phyloP scores from a whole-genome alignment of 2,113 vertebrate species.

The Glaucidium brasilianum region DNA sequence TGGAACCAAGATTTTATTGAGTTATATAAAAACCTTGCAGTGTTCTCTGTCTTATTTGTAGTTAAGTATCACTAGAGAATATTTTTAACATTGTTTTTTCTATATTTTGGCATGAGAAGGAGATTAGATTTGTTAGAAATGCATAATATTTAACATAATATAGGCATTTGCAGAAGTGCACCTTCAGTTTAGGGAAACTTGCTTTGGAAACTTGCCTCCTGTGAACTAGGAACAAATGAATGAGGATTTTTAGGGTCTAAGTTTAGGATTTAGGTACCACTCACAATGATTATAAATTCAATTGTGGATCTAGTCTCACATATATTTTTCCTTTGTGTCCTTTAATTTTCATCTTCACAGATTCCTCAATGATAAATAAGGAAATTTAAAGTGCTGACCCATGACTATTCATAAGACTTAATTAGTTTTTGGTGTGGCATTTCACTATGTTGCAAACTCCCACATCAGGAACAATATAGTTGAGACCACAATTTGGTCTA shows the following conservation, averaged over 20 bases:
- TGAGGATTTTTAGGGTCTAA: background rate
- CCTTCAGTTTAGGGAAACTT: background rate
- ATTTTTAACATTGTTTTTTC: background rate
- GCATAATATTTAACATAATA: background rate
- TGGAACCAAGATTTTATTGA: background rate
- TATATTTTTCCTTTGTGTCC: background rate
- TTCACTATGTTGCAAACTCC: background rate
- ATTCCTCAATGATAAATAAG: background rate
- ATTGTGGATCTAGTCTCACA: background rate
- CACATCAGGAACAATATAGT: background rate
- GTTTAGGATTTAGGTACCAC: rapidly evolving
- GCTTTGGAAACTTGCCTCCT: background rate
- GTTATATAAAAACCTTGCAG: background rate
- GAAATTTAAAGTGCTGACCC: background rate
- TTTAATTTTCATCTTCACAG: background rate
- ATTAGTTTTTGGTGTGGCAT: background rate
- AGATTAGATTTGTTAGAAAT: constrained; percentile 16
- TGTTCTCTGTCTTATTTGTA: background rate
- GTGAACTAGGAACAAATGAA: background rate
- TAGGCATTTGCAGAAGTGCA: background rate
- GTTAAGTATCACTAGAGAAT: background rate
- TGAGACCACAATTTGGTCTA: background rate
- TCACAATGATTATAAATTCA: background rate
- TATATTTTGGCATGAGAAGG: background rate
- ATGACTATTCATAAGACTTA: background rate